Evolutionary conservation across 2,888 invertebrate genomes (phyloP).

Genomic region (Sesia bembeciformis): DNA sequence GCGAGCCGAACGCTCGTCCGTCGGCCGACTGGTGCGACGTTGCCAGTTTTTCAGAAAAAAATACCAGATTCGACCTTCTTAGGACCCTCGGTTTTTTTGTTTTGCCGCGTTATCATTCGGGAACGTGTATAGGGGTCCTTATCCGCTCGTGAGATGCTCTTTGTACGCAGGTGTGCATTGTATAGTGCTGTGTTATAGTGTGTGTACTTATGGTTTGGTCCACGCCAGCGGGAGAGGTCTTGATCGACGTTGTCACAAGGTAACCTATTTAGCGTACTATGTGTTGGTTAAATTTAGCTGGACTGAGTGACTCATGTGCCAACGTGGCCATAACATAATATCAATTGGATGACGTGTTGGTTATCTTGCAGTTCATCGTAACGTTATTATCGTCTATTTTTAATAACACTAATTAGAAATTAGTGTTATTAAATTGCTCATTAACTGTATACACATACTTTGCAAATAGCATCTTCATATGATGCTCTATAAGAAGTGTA

Average conservation of each 20-base stretch:
- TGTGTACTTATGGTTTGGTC: slow-evolving; percentile 65
- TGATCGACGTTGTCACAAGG: slow-evolving; percentile 68
- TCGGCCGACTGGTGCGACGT: slow-evolving; percentile 60
- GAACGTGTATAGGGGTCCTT: slow-evolving; percentile 60
- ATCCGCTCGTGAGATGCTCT: slow-evolving; percentile 55
- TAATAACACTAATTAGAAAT: too few relatives aligned
- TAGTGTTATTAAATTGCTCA: too few relatives aligned
- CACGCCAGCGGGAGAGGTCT: slow-evolving; percentile 63
- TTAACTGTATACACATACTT: too few relatives aligned
- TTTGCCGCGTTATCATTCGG: slow-evolving; percentile 71
- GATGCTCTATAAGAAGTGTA: too few relatives aligned
- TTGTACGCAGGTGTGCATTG: slow-evolving; percentile 47
- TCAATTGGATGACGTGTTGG: not conserved
- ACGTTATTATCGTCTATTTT: not conserved
- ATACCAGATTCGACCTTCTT: slow-evolving; percentile 73
- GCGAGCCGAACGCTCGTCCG: slow-evolving; percentile 69
- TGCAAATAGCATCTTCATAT: too few relatives aligned
- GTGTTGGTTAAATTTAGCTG: not conserved
- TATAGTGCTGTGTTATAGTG: slow-evolving; percentile 53
- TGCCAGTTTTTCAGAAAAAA: slow-evolving; percentile 70
- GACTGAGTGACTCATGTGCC: slow-evolving; percentile 20
- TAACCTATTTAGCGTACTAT: slow-evolving; percentile 17
- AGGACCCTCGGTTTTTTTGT: slow-evolving; percentile 70
- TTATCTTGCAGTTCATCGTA: not conserved
- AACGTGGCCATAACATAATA: slow-evolving; percentile 7